Evolutionary conservation across 2,888 invertebrate species (phyloP).

Genomic region (Euphydryas editha): DNA sequence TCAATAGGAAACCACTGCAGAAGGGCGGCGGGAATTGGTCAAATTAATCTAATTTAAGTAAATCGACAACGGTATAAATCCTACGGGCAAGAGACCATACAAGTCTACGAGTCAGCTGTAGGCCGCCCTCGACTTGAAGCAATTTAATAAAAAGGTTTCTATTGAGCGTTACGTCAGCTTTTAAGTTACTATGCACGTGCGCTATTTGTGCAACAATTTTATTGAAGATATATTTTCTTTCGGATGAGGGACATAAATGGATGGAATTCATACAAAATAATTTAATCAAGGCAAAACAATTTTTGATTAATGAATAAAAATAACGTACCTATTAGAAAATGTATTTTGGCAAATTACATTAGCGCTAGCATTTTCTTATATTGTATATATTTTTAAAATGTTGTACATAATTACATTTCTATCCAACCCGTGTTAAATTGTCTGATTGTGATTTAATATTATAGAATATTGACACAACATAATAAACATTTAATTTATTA

Average conservation of each 20-base stretch:
- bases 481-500: no score
- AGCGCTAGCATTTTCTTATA: no score
- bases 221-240: conserved; percentile 18
- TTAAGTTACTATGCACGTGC: conserved; percentile 46
- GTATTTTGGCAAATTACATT: no score
- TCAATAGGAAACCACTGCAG: conserved; percentile 29
- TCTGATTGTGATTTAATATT: no score
- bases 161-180: conserved; percentile 50
- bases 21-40: conserved; percentile 54
- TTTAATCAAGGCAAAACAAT: background rate
- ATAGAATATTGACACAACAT: background rate
- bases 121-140: conserved; percentile 50
- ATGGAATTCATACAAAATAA: background rate
- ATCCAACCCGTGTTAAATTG: no score
- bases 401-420: no score
- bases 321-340: background rate
- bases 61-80: conserved; percentile 63
- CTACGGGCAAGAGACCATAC: conserved; percentile 71
- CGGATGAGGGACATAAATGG: background rate
- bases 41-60: conserved; percentile 68
- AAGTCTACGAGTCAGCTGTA: conserved; percentile 68
- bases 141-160: conserved; percentile 83
- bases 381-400: no score
- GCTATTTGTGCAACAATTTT: conserved; percentile 41
- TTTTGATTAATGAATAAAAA: background rate